phyloP scores from a whole-genome alignment of 2,113 vertebrate genomes.

The Progne subis region DNA sequence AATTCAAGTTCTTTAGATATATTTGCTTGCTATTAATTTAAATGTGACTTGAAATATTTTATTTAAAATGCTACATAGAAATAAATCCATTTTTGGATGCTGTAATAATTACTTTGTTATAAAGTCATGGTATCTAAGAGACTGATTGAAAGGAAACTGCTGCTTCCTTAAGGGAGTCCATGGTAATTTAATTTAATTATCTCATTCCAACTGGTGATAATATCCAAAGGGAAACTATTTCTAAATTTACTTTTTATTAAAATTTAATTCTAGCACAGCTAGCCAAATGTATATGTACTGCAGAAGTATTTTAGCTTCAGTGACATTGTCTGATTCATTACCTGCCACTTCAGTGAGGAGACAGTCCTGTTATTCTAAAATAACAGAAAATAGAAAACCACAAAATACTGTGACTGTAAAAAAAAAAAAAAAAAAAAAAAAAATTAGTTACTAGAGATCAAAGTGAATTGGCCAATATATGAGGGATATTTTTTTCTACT shows the following conservation, averaged over 20 bases:
- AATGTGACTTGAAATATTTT: conserved; percentile 4
- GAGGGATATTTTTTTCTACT: background rate
- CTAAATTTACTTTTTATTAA: conserved; percentile 53
- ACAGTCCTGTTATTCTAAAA: background rate
- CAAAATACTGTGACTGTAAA: background rate
- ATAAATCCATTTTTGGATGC: conserved; percentile 15
- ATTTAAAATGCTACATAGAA: background rate
- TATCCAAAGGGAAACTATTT: conserved; percentile 41
- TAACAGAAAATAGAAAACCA: background rate
- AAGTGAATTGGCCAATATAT: background rate
- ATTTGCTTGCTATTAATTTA: conserved; percentile 20
- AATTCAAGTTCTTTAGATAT: background rate
- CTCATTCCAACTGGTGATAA: background rate
- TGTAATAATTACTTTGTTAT: conserved; percentile 28
- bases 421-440: background rate
- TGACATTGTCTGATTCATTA: background rate
- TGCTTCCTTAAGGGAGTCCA: conserved; percentile 40
- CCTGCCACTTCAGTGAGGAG: background rate
- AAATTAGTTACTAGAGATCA: background rate
- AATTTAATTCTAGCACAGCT: conserved; percentile 8
- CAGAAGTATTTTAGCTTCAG: conserved; percentile 2
- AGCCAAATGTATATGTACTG: background rate
- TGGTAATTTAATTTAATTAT: conserved; percentile 42
- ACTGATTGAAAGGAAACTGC: conserved; percentile 36
- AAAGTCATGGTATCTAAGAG: background rate